Base-by-base conservation (phyloP, 2,797 vertebrate genomes). In the Sylvia borin region DNA sequence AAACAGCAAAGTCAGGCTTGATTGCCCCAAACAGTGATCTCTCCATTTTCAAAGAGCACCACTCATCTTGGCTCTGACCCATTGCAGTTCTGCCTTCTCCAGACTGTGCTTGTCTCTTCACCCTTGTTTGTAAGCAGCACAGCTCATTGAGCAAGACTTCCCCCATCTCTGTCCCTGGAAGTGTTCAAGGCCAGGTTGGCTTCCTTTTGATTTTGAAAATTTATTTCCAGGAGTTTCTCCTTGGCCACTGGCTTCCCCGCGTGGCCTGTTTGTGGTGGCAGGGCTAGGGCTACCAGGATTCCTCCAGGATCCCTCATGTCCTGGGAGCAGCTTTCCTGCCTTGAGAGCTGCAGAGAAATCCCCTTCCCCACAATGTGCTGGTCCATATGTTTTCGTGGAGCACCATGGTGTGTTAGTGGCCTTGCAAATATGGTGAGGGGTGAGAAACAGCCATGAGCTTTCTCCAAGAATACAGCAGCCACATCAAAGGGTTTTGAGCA, bases 341-440 rank as follows among this genome's bases (percentile, higher is more conserved):
- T 48, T 55, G 29, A 65, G 42, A 72, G 18, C 21, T 19, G 10
- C 32, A 17, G 7, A 29, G 21, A 67, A 55, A 50, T 7, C 40
- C 20, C 55, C 27, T 38, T 24, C 51, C 32, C 34, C 36, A 36
- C 36, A 36, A 36, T 26, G 3, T 15, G 40, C 8, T 14, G 11
- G 7, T 34, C 60, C 18, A 0, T 31, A 1, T 34, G 27, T 74
- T 65, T 62, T 45, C 71, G 50, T 0, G 0, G 36, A 34, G 51
- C 71, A 21, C n/a, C 16, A 1, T 18, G 12, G 9, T 42, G 21
- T 9, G 40, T 45, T 58, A 8, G 40, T 15, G 40, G 65, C 51
- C 34, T 34, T 8, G 42, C 43, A 66, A 10, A 16, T 22, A 14
- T 16, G 14, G 2, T 31, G 10, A 66, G 38, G 14, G 29, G 32